These are phyloP conservation scores for Perca schrenkii DNA, from an alignment of 2,113 vertebrate species.

Conservation along the genomic window DNA sequence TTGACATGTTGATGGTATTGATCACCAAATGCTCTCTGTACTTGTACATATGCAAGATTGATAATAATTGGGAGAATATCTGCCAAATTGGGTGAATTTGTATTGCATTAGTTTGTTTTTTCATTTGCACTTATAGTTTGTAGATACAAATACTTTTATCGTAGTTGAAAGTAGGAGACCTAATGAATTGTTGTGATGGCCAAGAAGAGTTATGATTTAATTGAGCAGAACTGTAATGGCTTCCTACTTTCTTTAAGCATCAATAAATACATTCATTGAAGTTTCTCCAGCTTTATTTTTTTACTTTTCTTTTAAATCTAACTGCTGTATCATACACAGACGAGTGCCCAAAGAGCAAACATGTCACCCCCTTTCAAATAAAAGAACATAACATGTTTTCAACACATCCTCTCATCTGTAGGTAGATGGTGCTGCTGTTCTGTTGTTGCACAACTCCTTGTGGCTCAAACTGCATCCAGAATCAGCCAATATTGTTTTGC, in stretches of 20 bases:
- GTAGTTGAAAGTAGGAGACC: constrained; percentile 20
- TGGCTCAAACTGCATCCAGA: background rate
- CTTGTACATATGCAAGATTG: constrained; percentile 14
- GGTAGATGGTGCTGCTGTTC: constrained; percentile 57
- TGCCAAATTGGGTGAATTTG: constrained; percentile 14
- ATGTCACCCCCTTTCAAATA: background rate
- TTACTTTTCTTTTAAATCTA: background rate
- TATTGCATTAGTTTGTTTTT: constrained; percentile 21
- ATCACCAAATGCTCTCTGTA: constrained; percentile 47
- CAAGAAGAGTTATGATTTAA: background rate
- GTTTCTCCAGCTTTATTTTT: background rate
- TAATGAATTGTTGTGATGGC: background rate
- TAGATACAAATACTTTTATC: constrained; percentile 14
- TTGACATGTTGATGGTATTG: constrained; percentile 30
- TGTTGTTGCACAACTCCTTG: background rate
- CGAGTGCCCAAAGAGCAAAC: background rate
- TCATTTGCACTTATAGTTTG: constrained; percentile 34
- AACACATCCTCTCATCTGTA: constrained; percentile 5
- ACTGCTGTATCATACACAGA: background rate
- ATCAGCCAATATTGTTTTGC: constrained; percentile 15
- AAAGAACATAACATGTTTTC: background rate
- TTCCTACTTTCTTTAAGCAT: constrained; percentile 13
- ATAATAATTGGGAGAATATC: constrained; percentile 14
- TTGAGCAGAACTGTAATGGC: constrained; percentile 7
- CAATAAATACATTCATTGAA: constrained; percentile 60